phyloP scores from a whole-genome alignment of 37 sponge, comb jelly and placozoan genomes.

The Theonella swinhoei region DNA sequence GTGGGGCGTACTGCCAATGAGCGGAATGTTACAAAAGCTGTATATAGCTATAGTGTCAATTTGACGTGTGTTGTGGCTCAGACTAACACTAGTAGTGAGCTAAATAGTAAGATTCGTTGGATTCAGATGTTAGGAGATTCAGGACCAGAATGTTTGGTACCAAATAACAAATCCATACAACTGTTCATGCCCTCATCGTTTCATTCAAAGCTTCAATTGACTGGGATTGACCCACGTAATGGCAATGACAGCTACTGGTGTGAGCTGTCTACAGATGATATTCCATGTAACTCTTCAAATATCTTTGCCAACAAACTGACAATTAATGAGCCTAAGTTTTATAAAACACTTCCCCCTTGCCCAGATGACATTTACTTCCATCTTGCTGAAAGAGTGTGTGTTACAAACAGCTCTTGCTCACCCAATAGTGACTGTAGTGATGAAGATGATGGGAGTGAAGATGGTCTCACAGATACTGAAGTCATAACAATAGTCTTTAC shows the following conservation, averaged over 20 bases:
- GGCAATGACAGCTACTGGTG: not conserved
- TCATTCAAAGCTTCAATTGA: not conserved
- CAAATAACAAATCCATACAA: too few relatives aligned
- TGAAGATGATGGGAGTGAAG: not conserved
- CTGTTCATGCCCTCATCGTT: too few relatives aligned
- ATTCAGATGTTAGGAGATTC: too few relatives aligned
- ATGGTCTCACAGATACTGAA: not conserved
- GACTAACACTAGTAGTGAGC: not conserved
- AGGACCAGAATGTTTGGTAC: too few relatives aligned
- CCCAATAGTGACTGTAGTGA: not conserved
- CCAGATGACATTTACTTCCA: not conserved
- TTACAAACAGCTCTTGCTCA: not conserved
- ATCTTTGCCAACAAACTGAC: not conserved
- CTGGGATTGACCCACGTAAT: not conserved
- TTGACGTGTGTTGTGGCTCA: not conserved
- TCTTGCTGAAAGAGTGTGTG: not conserved
- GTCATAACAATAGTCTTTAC: not conserved
- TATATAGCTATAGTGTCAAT: not conserved
- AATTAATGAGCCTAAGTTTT: not conserved
- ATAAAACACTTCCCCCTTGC: not conserved
- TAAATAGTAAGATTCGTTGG: not conserved
- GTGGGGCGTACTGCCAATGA: too few relatives aligned
- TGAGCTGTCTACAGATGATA: not conserved
- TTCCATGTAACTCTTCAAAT: not conserved
- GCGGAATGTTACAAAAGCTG: not conserved